Percentiles rank a stretch among this genome's conserved stretches.
Conservation (phyloP, 2,888 invertebrate species). For the Frankliniella intonsa region DNA sequence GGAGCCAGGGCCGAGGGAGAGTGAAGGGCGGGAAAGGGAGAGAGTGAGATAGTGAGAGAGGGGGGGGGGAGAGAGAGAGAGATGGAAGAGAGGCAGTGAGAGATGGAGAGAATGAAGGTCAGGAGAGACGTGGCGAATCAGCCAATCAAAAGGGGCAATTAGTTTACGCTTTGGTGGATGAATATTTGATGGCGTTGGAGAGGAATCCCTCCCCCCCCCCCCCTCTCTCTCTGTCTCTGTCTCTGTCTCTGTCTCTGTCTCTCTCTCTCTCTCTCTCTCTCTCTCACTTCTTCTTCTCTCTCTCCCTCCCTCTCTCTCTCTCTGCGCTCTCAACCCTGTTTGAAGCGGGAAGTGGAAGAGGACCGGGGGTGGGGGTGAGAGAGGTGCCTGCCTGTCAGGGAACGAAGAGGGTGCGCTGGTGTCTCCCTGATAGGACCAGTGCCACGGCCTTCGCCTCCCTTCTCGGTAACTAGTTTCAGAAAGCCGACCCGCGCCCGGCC, state of each 20-base stretch:
- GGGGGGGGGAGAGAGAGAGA: too few species aligned
- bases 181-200: conserved; percentile 25
- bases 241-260: background rate
- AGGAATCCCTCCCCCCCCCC: background rate
- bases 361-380: background rate
- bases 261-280: background rate
- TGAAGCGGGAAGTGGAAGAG: too few species aligned
- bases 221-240: background rate
- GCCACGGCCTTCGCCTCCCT: conserved; percentile 9
- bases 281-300: background rate
- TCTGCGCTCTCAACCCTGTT: too few species aligned
- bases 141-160: conserved; percentile 26
- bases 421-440: conserved; percentile 14
- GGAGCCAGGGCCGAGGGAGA: too few species aligned
- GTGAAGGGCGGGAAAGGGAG: background rate
- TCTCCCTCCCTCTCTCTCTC: too few species aligned
- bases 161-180: conserved; percentile 24
- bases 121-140: conserved; percentile 16
- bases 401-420: background rate
- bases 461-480: conserved; percentile 13
- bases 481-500: background rate
- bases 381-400: background rate
- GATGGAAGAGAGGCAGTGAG: background rate
- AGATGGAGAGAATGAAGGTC: conserved; percentile 17
- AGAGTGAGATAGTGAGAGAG: too few species aligned